A percentile compares a stretch with the other conserved stretches of the same genome.
Conservation (phyloP, 2,888 invertebrate genomes). For the Thymelicus sylvestris region DNA sequence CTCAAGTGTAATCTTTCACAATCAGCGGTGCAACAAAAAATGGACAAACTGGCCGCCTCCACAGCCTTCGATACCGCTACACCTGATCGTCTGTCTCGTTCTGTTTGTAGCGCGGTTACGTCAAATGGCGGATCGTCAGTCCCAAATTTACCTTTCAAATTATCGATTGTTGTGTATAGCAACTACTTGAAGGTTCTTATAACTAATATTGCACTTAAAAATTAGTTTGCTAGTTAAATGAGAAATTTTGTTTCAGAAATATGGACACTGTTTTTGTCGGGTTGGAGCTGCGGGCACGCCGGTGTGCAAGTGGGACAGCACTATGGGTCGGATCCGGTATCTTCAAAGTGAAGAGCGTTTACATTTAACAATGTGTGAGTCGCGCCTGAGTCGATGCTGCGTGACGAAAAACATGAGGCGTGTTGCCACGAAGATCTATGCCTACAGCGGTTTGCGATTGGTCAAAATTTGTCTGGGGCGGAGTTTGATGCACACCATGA, state of each 20-base stretch:
- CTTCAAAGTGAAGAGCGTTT: conserved; percentile 77
- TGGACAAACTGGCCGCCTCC: conserved; percentile 84
- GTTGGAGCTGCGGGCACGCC: conserved; percentile 45
- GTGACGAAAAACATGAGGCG: conserved; percentile 83
- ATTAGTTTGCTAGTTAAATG: conserved; percentile 4
- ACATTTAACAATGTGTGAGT: conserved; percentile 83
- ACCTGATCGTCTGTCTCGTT: conserved; percentile 75
- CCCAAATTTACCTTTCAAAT: conserved; percentile 50
- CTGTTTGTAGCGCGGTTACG: conserved; percentile 58
- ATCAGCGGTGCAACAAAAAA: conserved; percentile 84
- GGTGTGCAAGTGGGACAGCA: conserved; percentile 73
- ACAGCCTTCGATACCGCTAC: conserved; percentile 74
- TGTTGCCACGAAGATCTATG: conserved; percentile 81
- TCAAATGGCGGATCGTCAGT: conserved; percentile 50
- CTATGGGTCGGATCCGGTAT: conserved; percentile 72
- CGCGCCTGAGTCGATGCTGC: conserved; percentile 83
- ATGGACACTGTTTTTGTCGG: conserved; percentile 30
- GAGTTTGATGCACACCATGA: conserved; percentile 75
- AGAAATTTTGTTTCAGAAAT: conserved; percentile 32
- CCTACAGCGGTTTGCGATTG: conserved; percentile 70
- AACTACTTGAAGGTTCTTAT: conserved; percentile 34
- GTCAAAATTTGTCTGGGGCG: conserved; percentile 78
- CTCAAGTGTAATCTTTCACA: conserved; percentile 85
- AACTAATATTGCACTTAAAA: conserved; percentile 21
- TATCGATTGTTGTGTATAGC: conserved; percentile 39